A percentile compares a stretch with the other conserved stretches of the same genome.
Conservation (phyloP, 92 coral and sea anemone species). For the Parazoanthus darwini region DNA sequence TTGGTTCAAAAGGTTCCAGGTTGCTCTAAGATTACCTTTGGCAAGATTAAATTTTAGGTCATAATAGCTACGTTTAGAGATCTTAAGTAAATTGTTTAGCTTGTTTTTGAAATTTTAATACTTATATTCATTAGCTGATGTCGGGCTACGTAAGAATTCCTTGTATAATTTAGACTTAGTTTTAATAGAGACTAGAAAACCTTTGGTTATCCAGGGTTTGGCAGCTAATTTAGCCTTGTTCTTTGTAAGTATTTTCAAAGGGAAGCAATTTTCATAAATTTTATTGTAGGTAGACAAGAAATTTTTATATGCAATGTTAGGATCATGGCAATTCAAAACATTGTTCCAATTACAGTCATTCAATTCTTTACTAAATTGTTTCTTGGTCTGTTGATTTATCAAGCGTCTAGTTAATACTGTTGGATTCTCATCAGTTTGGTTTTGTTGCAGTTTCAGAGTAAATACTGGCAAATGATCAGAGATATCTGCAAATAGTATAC, state of each 20-base stretch:
- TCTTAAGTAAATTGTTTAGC: not conserved
- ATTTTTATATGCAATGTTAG: not conserved
- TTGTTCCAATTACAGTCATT: not conserved
- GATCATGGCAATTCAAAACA: not conserved
- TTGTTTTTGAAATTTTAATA: not conserved
- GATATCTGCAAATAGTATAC: conserved; percentile 27
- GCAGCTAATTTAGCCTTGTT: not conserved
- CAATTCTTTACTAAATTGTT: not conserved
- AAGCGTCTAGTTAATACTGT: not conserved
- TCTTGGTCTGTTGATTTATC: not conserved
- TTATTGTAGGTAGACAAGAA: not conserved
- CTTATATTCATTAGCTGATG: not conserved
- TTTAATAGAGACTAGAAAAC: not conserved
- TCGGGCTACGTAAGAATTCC: not conserved
- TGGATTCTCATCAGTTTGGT: not conserved
- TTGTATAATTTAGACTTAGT: conserved; percentile 2
- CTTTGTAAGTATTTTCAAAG: not conserved
- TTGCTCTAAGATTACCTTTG: not conserved
- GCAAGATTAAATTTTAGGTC: not conserved
- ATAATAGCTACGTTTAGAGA: not conserved
- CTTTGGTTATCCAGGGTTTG: not conserved
- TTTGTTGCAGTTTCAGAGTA: not conserved
- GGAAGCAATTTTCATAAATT: not conserved
- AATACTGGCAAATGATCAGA: conserved; percentile 36
- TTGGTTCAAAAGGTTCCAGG: not conserved